Base-by-base conservation (phyloP, 2,888 invertebrate genomes). In the Portevinia maculata region DNA sequence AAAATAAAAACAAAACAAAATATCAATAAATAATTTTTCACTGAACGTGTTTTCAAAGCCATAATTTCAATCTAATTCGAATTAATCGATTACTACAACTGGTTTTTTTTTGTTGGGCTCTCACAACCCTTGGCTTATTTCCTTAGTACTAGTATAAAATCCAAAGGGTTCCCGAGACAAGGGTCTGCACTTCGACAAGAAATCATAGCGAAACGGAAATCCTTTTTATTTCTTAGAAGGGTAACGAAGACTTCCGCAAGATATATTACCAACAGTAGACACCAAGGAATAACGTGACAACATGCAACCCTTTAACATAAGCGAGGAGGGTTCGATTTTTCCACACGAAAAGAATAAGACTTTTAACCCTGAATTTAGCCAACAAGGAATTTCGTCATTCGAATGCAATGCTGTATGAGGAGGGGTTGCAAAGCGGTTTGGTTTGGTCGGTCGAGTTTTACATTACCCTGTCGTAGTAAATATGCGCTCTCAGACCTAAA, bases 31-130 rank as follows among this genome's bases (percentile, higher is more conserved):
- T 83, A 83, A 83, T 83, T 78, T 83, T 78, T 83, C 62, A 62
- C 62, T 78, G 70, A 86, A 86, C 86, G 87, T 87, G 87, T 87
- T 86, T 86, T 84, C 84, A 87, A 85, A 86, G 86, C 88, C 87
- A 89, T 89, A 88, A 89, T 89, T 90, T 87, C 89, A 90, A 90
- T 90, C 90, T 89, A 90, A 89, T 89, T 89, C 88, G 88, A 90
- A 89, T 90, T 89, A 89, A 89, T 89, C 89, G 89, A 89, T 89
- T 89, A 90, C 87, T 87, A 87, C 86, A 83, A 83, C 60, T 73
- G 67, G 52, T 79, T 87, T 87, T 89, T 69, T 74, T 62, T 87
- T 88, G 87, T 88, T 88, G 87, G 89, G 64, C 8, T 55, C n/a
- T 37, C 28, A 13, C 24, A 53, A 71, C 69, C 75, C 62, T 19